Percentiles rank a stretch among this genome's conserved stretches.
These are phyloP conservation scores for Halcyon senegalensis DNA, from an alignment of 2,113 vertebrate species.

Conservation along the genomic window DNA sequence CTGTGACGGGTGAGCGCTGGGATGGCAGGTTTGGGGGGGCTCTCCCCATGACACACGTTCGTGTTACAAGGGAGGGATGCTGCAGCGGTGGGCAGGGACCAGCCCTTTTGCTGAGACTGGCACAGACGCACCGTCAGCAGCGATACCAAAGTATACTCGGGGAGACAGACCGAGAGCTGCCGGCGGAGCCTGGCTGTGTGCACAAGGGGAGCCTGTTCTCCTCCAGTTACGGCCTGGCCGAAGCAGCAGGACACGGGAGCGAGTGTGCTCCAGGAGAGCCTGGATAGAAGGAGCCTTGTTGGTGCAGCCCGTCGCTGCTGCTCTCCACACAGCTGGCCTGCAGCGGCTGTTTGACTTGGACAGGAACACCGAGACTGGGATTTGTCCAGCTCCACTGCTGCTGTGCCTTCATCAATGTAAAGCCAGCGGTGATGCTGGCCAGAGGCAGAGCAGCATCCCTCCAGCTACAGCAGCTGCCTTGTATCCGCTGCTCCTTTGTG, in stretches of 20 bases:
- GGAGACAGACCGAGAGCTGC: not conserved
- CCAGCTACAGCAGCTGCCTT: not conserved
- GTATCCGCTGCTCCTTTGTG: not conserved
- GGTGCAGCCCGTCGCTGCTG: not conserved
- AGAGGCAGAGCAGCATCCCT: rapidly evolving
- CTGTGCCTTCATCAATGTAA: not conserved
- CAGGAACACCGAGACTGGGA: not conserved
- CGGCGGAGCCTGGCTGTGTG: rapidly evolving
- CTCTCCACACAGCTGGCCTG: not conserved
- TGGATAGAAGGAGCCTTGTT: not conserved
- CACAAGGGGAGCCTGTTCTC: slow-evolving; percentile 37
- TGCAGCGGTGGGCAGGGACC: not conserved
- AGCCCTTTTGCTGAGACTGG: not conserved
- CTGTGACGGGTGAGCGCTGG: rapidly evolving
- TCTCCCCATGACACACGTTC: rapidly evolving
- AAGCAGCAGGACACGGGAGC: rapidly evolving
- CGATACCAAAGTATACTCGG: rapidly evolving
- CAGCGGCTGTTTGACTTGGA: slow-evolving; percentile 13
- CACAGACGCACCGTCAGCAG: not conserved
- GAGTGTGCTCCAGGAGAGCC: not conserved
- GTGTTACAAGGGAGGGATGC: rapidly evolving
- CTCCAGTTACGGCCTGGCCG: rapidly evolving
- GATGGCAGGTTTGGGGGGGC: not conserved
- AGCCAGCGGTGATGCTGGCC: not conserved
- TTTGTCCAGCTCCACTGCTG: not conserved